These are phyloP conservation scores for Hetaerina titia DNA, from an alignment of 2,888 invertebrate species.

Conservation along the genomic window DNA sequence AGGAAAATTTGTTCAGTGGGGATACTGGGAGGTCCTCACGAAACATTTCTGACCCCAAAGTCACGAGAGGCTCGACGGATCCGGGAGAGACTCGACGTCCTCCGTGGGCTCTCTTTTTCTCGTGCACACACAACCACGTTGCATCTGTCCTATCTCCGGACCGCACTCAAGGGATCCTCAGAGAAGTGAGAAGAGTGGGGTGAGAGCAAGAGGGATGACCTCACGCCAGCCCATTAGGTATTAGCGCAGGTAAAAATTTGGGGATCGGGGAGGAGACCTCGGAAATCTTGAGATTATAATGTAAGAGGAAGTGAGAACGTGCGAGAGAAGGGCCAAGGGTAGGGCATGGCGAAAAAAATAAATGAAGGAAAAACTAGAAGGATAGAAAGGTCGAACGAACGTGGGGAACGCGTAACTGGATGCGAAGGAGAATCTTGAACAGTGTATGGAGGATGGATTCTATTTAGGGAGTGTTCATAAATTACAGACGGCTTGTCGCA, in stretches of 20 bases:
- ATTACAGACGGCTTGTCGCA: no score
- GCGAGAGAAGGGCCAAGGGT: no score
- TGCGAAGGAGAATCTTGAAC: no score
- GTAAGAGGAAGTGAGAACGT: no score
- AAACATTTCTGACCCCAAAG: conserved; percentile 36
- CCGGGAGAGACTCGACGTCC: conserved; percentile 19
- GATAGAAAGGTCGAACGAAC: no score
- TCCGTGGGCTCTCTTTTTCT: background rate
- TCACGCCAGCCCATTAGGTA: background rate
- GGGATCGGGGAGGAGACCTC: background rate
- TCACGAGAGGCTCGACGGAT: conserved; percentile 45
- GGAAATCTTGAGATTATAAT: no score
- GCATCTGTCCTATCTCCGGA: background rate
- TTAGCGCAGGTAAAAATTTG: background rate
- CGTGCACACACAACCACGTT: background rate
- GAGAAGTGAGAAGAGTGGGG: background rate
- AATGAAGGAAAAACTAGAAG: no score
- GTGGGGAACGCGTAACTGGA: no score
- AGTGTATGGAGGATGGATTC: no score
- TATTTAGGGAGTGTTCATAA: no score
- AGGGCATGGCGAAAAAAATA: no score
- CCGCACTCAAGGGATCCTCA: background rate
- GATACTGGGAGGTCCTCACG: background rate
- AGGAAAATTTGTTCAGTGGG: background rate
- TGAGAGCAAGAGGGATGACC: background rate